Evolutionary conservation across 2,113 vertebrate genomes (phyloP), one percentile per base, ranked within the genome.

Genomic region (Nycticorax nycticorax): DNA sequence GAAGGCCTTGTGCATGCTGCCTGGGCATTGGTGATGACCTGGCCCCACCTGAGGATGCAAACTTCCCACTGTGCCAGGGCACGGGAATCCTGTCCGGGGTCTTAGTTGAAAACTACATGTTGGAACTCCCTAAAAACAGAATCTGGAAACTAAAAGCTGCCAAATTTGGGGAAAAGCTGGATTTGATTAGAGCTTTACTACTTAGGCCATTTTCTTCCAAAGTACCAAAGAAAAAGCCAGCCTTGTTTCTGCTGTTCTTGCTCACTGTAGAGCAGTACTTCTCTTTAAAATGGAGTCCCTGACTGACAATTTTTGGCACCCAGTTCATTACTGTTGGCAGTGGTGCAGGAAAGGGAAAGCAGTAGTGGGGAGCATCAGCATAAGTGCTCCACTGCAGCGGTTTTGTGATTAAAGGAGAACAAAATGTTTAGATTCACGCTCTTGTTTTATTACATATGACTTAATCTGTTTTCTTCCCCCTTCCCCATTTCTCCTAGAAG

Each of bases 391-490:
- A 33, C 73, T 75, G 93, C 86, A 86, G 64, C 20, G 21, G 32
- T 15, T 55, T 80, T 81, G 24, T 68, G 88, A 80, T 88, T 92
- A 69, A 93, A 92, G 39, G 9, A 67, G 71, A 66, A 37, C 30
- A 89, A 91, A 94, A 81, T 78, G 67, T 66, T 92, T 84, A 77
- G 64, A 81, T 92, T 92, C 68, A 77, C 55, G 37, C 47, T 91
- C 59, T 68, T 81, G 68, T 94, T 96, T 94, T 94, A 86, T 91
- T 96, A 81, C 2, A 0, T 10, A 66, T 91, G 86, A 75, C 81
- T 73, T 85, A 68, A 79, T 96, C 84, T 6, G 1, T 67, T 91
- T 62, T 60, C 56, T 66, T 92, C 62, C 30, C 62, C 23, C 41
- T 92, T 85, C 81, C 39, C 41, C 27, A 7, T 59, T 88, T 88